Evolutionary conservation across 2,797 vertebrate species (phyloP).

Genomic region (Hippoglossus hippoglossus): DNA sequence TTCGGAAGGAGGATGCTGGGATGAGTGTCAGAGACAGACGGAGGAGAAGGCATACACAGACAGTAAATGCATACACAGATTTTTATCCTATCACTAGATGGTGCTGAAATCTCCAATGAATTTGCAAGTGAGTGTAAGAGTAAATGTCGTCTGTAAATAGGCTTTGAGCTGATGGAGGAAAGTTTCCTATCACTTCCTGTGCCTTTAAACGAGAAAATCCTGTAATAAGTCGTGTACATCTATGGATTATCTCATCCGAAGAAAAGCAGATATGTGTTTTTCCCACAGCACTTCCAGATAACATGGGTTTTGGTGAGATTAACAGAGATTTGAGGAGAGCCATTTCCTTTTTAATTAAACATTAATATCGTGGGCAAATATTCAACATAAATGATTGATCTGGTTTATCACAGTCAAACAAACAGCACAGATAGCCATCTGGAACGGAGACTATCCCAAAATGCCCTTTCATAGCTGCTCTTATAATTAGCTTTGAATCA

Average conservation of each 20-base stretch:
- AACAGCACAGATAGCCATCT: slow-evolving; percentile 53
- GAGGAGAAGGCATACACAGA: slow-evolving; percentile 17
- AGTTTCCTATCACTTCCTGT: slow-evolving; percentile 32
- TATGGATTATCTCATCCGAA: slow-evolving; percentile 32
- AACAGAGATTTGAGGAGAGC: slow-evolving; percentile 39
- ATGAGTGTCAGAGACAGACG: slow-evolving; percentile 20
- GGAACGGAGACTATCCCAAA: slow-evolving; percentile 49
- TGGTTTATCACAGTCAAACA: slow-evolving; percentile 58
- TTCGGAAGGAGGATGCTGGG: slow-evolving; percentile 37
- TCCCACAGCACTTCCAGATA: slow-evolving; percentile 52
- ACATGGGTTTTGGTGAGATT: slow-evolving; percentile 53
- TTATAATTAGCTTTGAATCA: slow-evolving; percentile 65
- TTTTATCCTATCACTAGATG: slow-evolving; percentile 42
- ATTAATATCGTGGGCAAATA: slow-evolving; percentile 64
- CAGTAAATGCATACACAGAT: slow-evolving; percentile 13
- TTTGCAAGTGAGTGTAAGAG: slow-evolving; percentile 21
- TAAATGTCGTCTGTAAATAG: slow-evolving; percentile 10
- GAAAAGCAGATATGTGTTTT: slow-evolving; percentile 33
- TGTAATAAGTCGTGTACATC: slow-evolving; percentile 44
- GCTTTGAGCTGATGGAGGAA: neutral
- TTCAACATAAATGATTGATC: slow-evolving; percentile 65
- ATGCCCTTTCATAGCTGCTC: slow-evolving; percentile 54
- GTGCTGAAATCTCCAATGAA: slow-evolving; percentile 28
- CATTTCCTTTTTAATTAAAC: slow-evolving; percentile 65
- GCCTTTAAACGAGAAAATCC: slow-evolving; percentile 36